phyloP scores from a whole-genome alignment of 2,888 invertebrate species.

The Melanophora roralis region DNA sequence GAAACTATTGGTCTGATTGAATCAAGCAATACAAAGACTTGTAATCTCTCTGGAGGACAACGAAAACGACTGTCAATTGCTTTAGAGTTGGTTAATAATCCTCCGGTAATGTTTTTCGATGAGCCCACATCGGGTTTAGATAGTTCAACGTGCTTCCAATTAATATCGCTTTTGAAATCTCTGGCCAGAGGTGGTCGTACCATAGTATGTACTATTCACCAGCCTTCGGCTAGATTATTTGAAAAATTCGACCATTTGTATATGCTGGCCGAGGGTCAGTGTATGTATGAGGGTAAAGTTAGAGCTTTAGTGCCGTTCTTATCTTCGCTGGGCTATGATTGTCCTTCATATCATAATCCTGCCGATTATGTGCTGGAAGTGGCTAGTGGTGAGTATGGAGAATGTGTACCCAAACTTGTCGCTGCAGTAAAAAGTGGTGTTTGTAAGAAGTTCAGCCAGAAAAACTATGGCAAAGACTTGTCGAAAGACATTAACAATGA shows the following conservation, averaged over 20 bases:
- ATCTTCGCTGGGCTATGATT: constrained; percentile 88
- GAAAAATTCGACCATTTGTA: constrained; percentile 97
- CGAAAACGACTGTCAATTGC: constrained; percentile 94
- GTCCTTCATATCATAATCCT: constrained; percentile 97
- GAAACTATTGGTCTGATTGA: constrained; percentile 90
- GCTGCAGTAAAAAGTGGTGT: constrained; percentile 89
- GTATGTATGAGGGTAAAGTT: constrained; percentile 93
- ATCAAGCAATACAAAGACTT: constrained; percentile 87
- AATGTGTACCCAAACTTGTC: constrained; percentile 89
- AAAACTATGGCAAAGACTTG: constrained; percentile 71
- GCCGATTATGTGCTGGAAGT: constrained; percentile 99
- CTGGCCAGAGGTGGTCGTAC: constrained; percentile 92
- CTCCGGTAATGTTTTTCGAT: constrained; percentile 98
- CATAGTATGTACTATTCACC: constrained; percentile 97
- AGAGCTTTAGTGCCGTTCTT: constrained; percentile 91
- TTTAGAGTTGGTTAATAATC: constrained; percentile 95
- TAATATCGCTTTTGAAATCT: constrained; percentile 91
- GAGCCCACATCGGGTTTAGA: constrained; percentile 96
- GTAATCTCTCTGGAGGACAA: constrained; percentile 92
- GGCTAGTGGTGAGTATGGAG: constrained; percentile 96
- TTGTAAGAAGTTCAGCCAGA: constrained; percentile 81
- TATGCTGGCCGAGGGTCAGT: constrained; percentile 93
- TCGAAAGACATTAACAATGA: constrained; percentile 79
- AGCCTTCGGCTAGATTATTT: constrained; percentile 95
- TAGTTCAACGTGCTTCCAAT: constrained; percentile 95